Conservation (phyloP, 30 jellyfish, hydroid and myxozoan genomes). For the Pelagia noctiluca region DNA sequence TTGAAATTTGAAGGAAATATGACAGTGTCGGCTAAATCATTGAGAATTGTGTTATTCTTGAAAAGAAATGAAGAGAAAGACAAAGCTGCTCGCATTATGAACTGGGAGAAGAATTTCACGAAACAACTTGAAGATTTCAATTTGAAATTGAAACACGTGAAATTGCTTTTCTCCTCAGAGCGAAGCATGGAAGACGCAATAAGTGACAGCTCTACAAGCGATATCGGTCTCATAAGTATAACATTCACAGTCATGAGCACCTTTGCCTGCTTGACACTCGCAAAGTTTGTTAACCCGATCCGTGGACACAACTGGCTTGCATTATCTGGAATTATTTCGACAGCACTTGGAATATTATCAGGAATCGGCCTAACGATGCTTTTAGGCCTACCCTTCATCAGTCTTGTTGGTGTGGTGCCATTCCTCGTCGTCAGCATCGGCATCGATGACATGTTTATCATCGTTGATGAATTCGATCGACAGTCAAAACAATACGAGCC, state of each 20-base stretch:
- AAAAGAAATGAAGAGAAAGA: conserved; percentile 40
- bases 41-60: conserved; percentile 43
- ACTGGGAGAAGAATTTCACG: conserved; percentile 64
- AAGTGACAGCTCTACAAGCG: conserved; percentile 66
- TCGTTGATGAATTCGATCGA: conserved; percentile 70
- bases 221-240: conserved; percentile 33
- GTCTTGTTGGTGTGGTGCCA: conserved; percentile 78
- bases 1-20: neutral
- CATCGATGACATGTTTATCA: conserved; percentile 79
- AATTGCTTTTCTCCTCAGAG: conserved; percentile 37
- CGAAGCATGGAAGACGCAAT: conserved; percentile 78
- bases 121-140: conserved; percentile 9
- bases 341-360: conserved; percentile 71
- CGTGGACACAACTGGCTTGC: conserved; percentile 80
- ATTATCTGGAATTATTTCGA: conserved; percentile 53
- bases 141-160: neutral
- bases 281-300: conserved; percentile 60
- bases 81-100: conserved; percentile 5
- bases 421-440: conserved; percentile 77
- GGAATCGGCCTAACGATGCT: conserved; percentile 58
- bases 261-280: conserved; percentile 58
- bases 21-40: conserved; percentile 29
- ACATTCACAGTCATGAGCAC: conserved; percentile 69
- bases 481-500: conserved; percentile 50
- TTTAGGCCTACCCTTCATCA: conserved; percentile 70